phyloP scores from a whole-genome alignment of 2,113 vertebrate species.

The Chlorodrepanis virens region DNA sequence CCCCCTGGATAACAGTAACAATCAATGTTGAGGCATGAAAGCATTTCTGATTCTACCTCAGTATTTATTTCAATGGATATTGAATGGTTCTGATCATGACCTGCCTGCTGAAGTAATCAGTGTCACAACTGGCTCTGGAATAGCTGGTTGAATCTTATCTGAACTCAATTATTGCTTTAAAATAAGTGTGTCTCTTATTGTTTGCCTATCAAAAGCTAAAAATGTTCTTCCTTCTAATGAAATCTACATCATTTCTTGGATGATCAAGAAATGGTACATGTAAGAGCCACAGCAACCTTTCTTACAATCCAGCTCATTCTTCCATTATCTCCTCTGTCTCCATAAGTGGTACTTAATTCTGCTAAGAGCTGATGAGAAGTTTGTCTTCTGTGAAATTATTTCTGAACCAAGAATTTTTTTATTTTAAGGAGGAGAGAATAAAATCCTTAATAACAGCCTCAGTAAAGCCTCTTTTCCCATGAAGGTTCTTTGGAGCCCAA shows the following conservation, averaged over 20 bases:
- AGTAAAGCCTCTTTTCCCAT: background rate
- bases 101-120: background rate
- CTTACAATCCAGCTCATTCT: background rate
- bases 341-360: background rate
- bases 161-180: background rate
- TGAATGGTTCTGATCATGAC: background rate
- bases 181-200: background rate
- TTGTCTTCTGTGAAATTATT: background rate
- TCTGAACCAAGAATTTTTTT: background rate
- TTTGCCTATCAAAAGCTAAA: background rate
- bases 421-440: background rate
- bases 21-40: background rate
- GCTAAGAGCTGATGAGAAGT: background rate
- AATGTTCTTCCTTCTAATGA: background rate
- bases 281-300: background rate
- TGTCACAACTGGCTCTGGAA: background rate
- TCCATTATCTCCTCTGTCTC: background rate
- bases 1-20: background rate
- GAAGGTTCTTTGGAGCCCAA: background rate
- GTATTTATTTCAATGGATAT: background rate
- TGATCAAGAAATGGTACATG: background rate
- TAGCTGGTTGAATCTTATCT: background rate
- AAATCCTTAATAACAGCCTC: background rate
- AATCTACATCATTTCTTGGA: background rate
- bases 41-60: background rate